Base-by-base conservation (phyloP, 2,888 invertebrate species). In the Microplitis deprimator region DNA sequence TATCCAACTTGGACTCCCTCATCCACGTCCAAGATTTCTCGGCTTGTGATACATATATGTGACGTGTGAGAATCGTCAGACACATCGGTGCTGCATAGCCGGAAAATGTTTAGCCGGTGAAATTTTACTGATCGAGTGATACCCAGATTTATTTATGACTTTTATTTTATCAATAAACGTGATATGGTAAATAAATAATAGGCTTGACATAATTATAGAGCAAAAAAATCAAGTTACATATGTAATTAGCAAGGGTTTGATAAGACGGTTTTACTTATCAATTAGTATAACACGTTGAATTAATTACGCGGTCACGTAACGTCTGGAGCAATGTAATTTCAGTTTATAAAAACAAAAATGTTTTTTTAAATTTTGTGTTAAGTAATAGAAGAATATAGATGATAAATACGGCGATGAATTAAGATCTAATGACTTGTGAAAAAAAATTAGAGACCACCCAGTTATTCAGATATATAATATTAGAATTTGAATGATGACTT, bases 21-120 rank as follows among this genome's bases (percentile, higher is more conserved):
- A 41, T 50, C 68, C 75, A 68, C 74, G 60, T 71, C 59, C 65
- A 38, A 38, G 61, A 40, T 69, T 64, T 76, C 79, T 80, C 79
- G 77, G 80, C 82, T 79, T 81, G 83, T 29, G 20, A 65, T 13
- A 65, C 16, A 8, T 17, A 10, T 29, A 38, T 38, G 50, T 59
- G 67, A n/a, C 13, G 17, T 13, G 50, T 20, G n/a, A 50, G 20
- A 20, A 60, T 50, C 41, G 13, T 50, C 50, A 29, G 20, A 70
- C 8, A 50, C n/a, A 40, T 68, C 29, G 29, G 29, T 5, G n/a
- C 67, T 41, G 13, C 13, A 50, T 50, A 50, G 50, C 8, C 8
- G 10, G 13, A 50, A 68, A 40, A 13, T 16, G 17, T 17, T n/a
- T 8, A 8, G 4, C 7, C 38, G 38, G 50, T 50, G 50, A 50